Evolutionary conservation across 2,797 vertebrate genomes (phyloP).

Genomic region (Diglossa cyanea): DNA sequence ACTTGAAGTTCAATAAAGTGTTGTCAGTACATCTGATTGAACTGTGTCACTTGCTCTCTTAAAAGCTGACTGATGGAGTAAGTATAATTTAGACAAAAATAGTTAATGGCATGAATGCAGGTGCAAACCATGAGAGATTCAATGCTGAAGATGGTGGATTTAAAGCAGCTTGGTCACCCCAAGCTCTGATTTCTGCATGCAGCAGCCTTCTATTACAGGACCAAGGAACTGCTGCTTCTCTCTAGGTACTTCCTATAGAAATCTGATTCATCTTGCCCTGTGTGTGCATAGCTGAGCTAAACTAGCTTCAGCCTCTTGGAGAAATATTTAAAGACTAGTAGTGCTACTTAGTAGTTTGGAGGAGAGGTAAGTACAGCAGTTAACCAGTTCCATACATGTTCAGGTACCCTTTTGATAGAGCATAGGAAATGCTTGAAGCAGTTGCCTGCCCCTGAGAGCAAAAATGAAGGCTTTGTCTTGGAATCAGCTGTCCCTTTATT

Average conservation of each 20-base stretch:
- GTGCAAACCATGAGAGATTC: neutral
- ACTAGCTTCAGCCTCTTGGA: neutral
- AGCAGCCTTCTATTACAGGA: neutral
- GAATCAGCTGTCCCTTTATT: neutral
- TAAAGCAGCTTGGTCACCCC: neutral
- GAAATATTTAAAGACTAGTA: neutral
- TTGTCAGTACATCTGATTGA: neutral
- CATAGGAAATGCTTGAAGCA: conserved; percentile 39
- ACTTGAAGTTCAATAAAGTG: conserved; percentile 56
- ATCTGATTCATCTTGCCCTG: neutral
- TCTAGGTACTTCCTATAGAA: neutral
- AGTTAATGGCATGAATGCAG: neutral
- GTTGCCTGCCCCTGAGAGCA: conserved; percentile 17
- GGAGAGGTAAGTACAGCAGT: neutral
- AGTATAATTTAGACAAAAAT: neutral
- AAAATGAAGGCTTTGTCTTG: neutral
- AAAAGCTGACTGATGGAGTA: neutral
- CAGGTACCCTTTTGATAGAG: neutral
- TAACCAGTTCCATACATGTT: neutral
- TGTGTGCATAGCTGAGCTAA: neutral
- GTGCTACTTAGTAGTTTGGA: neutral
- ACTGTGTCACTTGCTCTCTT: neutral
- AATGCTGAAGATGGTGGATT: neutral
- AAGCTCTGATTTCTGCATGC: neutral
- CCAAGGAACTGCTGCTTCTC: neutral